Percentiles rank a stretch among this genome's conserved stretches.
phyloP scores from a whole-genome alignment of 2,888 invertebrate genomes.

The Apoderus coryli region DNA sequence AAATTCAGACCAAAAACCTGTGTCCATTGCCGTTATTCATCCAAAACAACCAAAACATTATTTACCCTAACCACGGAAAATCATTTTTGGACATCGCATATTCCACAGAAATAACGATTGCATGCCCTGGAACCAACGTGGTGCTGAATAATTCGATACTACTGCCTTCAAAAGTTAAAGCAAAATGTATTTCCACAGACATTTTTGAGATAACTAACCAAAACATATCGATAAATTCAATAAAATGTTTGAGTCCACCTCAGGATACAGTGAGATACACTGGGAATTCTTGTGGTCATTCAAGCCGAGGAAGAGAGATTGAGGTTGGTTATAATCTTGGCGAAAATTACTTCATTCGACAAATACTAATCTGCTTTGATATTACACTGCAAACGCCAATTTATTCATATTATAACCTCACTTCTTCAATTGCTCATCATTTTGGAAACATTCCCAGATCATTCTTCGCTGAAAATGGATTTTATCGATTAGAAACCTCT shows the following conservation, averaged over 20 bases:
- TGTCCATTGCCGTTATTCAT: too few relatives aligned
- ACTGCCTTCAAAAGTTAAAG: slow-evolving; percentile 1
- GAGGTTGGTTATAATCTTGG: slow-evolving; percentile 38
- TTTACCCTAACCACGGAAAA: too few relatives aligned
- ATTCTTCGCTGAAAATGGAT: slow-evolving; percentile 34
- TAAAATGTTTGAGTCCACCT: slow-evolving; percentile 11
- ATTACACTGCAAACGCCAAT: slow-evolving; percentile 35
- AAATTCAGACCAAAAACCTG: too few relatives aligned
- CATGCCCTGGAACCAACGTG: slow-evolving; percentile 12
- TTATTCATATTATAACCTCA: slow-evolving; percentile 38
- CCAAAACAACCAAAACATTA: too few relatives aligned
- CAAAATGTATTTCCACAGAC: slow-evolving; percentile 7
- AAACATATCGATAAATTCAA: slow-evolving; percentile 5
- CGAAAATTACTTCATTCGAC: slow-evolving; percentile 36
- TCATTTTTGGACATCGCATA: too few relatives aligned
- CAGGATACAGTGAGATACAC: slow-evolving; percentile 27
- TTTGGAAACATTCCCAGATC: slow-evolving; percentile 37
- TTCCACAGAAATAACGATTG: slow-evolving; percentile 9
- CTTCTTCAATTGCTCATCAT: slow-evolving; percentile 33
- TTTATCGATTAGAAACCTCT: slow-evolving; percentile 30
- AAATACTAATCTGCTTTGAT: slow-evolving; percentile 42
- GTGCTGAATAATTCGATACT: neutral
- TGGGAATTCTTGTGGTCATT: slow-evolving; percentile 33
- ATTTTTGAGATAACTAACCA: slow-evolving; percentile 5
- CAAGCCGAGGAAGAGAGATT: slow-evolving; percentile 30